phyloP scores from a whole-genome alignment of 2,113 vertebrate species.

The Urocitellus parryii region DNA sequence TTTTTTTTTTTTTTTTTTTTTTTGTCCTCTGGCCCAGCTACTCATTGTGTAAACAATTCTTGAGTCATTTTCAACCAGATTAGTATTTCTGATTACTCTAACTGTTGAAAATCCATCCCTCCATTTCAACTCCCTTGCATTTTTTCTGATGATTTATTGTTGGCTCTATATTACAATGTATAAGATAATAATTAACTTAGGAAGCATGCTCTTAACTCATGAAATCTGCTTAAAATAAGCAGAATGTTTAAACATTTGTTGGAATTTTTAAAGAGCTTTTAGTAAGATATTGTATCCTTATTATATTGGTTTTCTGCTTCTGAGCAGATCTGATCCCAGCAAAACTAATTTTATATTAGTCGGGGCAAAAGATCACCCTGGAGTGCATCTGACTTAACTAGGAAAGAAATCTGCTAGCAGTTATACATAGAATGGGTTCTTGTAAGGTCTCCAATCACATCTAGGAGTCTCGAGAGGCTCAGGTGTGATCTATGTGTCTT shows the following conservation, averaged over 20 bases:
- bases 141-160: neutral
- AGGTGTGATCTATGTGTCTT: neutral
- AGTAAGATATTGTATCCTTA: neutral
- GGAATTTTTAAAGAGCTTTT: neutral
- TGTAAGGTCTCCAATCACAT: neutral
- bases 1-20: too few species aligned
- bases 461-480: neutral
- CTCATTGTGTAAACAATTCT: neutral
- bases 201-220: neutral
- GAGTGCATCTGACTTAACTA: neutral
- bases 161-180: neutral
- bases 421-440: neutral
- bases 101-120: neutral
- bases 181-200: neutral
- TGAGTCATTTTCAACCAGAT: neutral
- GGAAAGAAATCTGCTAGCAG: neutral
- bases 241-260: neutral
- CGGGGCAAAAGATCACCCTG: neutral
- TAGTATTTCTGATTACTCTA: neutral
- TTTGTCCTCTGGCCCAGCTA: neutral
- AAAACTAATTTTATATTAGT: neutral
- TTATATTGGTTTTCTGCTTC: slow-evolving; percentile 22
- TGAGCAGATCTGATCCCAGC: neutral
- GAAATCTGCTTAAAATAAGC: neutral
- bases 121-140: neutral